Evolutionary conservation across 2,113 vertebrate species (phyloP).

Genomic region (Oceanodroma tethys): DNA sequence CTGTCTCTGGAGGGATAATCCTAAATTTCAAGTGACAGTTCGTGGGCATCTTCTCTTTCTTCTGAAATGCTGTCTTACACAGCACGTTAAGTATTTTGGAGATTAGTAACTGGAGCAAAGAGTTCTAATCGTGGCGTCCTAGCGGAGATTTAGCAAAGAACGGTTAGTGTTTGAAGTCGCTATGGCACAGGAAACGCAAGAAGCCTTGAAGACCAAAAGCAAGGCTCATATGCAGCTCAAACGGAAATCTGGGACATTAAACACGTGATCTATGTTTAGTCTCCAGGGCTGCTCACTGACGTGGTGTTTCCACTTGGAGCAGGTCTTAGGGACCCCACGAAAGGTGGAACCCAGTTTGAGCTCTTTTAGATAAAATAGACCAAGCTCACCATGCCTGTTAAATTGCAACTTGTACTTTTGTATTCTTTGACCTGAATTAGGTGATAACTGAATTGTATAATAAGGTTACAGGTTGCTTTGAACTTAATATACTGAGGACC

Average conservation of each 20-base stretch:
- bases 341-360: constrained; percentile 43
- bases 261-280: not conserved
- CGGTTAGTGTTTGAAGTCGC: not conserved
- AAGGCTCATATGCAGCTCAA: not conserved
- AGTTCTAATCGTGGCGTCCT: constrained; percentile 48
- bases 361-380: constrained; percentile 21
- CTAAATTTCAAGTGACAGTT: constrained; percentile 35
- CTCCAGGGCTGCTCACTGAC: constrained; percentile 31
- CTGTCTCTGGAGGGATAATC: constrained; percentile 38
- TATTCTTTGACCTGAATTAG: constrained; percentile 20
- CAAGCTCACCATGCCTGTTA: not conserved
- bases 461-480: not conserved
- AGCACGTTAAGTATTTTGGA: constrained; percentile 23
- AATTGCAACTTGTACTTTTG: not conserved
- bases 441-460: not conserved
- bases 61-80: not conserved
- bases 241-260: constrained; percentile 26
- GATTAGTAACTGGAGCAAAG: constrained; percentile 45
- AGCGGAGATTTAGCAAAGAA: constrained; percentile 13
- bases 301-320: not conserved
- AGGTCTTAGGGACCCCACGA: not conserved
- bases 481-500: not conserved
- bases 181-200: constrained; percentile 19
- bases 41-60: constrained; percentile 16
- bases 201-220: constrained; percentile 11